These are phyloP conservation scores for Entomobrya multifasciata DNA, from an alignment of 2,888 invertebrate species.

Conservation along the genomic window DNA sequence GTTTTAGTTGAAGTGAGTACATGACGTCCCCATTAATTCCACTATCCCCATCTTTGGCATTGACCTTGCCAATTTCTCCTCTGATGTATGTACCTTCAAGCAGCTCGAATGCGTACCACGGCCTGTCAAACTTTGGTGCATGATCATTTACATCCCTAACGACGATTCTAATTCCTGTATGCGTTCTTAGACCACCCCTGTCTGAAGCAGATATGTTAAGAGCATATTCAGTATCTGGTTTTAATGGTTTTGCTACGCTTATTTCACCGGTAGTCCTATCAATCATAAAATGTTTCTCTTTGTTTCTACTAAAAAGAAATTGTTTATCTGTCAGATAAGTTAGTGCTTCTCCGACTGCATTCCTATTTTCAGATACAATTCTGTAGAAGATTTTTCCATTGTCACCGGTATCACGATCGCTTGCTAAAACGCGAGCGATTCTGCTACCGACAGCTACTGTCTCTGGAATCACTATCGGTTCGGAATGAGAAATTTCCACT, in stretches of 20 bases:
- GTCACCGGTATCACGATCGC: conserved; percentile 80
- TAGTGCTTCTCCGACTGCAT: conserved; percentile 83
- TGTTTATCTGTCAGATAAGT: conserved; percentile 78
- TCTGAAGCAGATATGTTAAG: conserved; percentile 90
- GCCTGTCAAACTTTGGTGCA: conserved; percentile 90
- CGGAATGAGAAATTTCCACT: conserved; percentile 78
- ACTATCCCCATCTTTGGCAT: conserved; percentile 90
- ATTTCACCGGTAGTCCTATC: conserved; percentile 89
- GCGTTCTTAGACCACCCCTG: conserved; percentile 87
- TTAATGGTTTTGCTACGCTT: conserved; percentile 86
- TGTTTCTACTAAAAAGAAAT: conserved; percentile 78
- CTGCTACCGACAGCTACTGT: conserved; percentile 80
- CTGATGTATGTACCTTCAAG: conserved; percentile 89
- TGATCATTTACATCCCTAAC: conserved; percentile 90
- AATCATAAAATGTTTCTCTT: conserved; percentile 87
- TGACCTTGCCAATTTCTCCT: conserved; percentile 88
- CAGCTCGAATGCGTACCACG: conserved; percentile 91
- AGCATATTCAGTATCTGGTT: conserved; percentile 88
- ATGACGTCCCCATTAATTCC: conserved; percentile 90
- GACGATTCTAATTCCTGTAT: conserved; percentile 87
- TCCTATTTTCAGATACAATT: conserved; percentile 84
- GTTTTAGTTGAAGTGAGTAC: conserved; percentile 84
- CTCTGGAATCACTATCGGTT: conserved; percentile 78
- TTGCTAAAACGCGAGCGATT: conserved; percentile 80
- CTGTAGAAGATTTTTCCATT: conserved; percentile 89